Conservation (phyloP, 2,888 invertebrate species). For the Eupithecia exiguata region DNA sequence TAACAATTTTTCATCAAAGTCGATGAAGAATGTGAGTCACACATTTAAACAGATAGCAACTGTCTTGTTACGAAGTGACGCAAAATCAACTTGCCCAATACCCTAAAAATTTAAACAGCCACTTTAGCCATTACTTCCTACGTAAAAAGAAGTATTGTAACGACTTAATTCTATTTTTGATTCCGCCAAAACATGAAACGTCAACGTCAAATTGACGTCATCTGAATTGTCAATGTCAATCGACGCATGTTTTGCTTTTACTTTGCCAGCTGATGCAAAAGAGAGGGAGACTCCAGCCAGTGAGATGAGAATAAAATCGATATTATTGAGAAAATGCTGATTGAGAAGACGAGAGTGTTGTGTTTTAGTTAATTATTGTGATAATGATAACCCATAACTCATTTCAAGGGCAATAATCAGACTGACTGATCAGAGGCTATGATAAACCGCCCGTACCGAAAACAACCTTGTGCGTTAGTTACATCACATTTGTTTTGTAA, state of each 20-base stretch:
- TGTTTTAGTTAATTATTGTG: background rate
- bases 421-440: background rate
- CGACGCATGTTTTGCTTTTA: slow-evolving; percentile 10
- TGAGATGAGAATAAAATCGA: background rate
- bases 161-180: background rate
- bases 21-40: too few species aligned
- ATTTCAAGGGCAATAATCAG: background rate
- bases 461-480: slow-evolving; percentile 31
- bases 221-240: slow-evolving; percentile 13
- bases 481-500: slow-evolving; percentile 30
- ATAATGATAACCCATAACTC: background rate
- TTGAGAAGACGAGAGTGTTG: background rate
- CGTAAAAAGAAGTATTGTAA: too few species aligned
- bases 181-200: background rate
- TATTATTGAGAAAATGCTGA: background rate
- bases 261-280: slow-evolving; percentile 10
- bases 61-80: too few species aligned
- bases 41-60: too few species aligned
- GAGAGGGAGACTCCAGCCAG: background rate
- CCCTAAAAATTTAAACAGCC: too few species aligned
- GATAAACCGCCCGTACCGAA: slow-evolving; percentile 1
- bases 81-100: too few species aligned
- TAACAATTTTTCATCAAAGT: too few species aligned
- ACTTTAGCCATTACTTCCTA: too few species aligned
- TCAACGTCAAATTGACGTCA: background rate